Base-by-base conservation (phyloP, 92 coral and sea anemone genomes). In the Palythoa heliodiscus region DNA sequence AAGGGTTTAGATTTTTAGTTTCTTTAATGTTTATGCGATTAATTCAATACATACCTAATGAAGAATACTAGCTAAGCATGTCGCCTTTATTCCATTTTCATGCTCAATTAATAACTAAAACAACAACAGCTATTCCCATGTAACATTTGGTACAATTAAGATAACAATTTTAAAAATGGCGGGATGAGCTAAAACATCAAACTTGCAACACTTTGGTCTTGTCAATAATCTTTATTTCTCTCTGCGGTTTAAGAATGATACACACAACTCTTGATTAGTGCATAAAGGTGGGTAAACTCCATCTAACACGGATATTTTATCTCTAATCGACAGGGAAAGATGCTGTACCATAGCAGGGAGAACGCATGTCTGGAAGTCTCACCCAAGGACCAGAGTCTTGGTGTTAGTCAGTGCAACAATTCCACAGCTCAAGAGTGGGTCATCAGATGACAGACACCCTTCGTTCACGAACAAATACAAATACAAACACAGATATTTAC, bases 391-490 rank as follows among this genome's bases (percentile, higher is more conserved):
- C 84, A 90, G 61, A 76, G 55, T 25, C 83, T 93, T 72, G 84
- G 25, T 70, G 77, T 91, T 14, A 89, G 72, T 15, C 60, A 71
- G 22, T 93, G 96, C 82, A 86, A 77, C 20, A 66, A 70, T 17
- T 88, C 91, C 7, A 58, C 88, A 13, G 12, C 83, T 23, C 96
- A 93, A 55, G 91, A 93, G 43, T 93, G 96, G 96, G 37, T 77
- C 48, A 91, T 93, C 76, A 68, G 88, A 47, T 73, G 86, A 66
- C 12, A 19, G 11, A 10, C 35, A 11, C 19, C 69, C 20, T 63
- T 19, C 9, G 24, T 35, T 63, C 25, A 63, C 11, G 9, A 63
- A 19, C 20, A n/a, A n/a, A 22, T 22, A 19, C 20, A n/a, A n/a
- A 22, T 22, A 63, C n/a, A 58, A 58, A 58, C 20, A 4, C n/a